Evolutionary conservation across 2,113 vertebrate species (phyloP).

Genomic region (Nannospalax galili): DNA sequence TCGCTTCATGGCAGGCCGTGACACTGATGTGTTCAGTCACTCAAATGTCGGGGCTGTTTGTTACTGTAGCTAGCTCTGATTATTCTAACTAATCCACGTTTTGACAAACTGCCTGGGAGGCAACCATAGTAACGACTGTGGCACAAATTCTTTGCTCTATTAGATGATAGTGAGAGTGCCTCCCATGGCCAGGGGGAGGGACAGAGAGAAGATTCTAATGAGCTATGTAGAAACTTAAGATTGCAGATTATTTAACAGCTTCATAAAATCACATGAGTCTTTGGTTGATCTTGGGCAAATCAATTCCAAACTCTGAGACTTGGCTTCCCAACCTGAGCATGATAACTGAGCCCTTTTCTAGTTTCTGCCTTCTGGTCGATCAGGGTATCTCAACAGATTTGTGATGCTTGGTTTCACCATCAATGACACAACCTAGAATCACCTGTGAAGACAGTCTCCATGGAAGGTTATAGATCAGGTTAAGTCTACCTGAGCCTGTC

Average conservation of each 20-base stretch:
- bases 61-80: not conserved
- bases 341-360: not conserved
- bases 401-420: not conserved
- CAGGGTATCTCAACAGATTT: not conserved
- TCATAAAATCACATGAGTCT: not conserved
- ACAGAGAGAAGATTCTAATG: not conserved
- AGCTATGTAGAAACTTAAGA: not conserved
- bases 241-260: not conserved
- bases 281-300: not conserved
- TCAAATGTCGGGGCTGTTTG: not conserved
- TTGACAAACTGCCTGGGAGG: not conserved
- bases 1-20: not conserved
- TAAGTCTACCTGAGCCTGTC: not conserved
- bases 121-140: not conserved
- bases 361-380: not conserved
- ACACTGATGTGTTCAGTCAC: fast-evolving
- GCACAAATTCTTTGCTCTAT: fast-evolving
- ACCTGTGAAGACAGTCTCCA: not conserved
- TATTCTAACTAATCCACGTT: not conserved
- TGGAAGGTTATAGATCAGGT: not conserved
- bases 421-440: not conserved
- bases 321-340: not conserved
- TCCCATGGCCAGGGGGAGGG: too few species aligned
- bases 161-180: not conserved
- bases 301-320: not conserved